phyloP scores from a whole-genome alignment of 2,113 vertebrate genomes.

The Emydocephalus ijimae region DNA sequence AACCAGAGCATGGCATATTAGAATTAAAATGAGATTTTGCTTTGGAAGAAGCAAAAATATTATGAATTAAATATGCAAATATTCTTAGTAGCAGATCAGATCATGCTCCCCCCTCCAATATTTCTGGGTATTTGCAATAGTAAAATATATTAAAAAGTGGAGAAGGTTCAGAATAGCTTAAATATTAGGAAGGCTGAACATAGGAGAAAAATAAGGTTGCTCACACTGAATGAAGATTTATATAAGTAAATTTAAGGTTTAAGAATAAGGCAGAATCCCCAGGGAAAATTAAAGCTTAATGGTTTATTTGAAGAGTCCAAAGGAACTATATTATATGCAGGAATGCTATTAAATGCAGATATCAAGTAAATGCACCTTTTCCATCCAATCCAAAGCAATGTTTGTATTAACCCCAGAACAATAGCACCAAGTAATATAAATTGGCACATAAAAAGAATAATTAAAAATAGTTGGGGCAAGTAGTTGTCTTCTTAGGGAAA shows the following conservation, averaged over 20 bases:
- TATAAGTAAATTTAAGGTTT: background rate
- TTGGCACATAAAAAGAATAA: background rate
- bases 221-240: slow-evolving; percentile 8
- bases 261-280: background rate
- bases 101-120: background rate
- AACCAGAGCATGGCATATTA: background rate
- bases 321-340: background rate
- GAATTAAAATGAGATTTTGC: slow-evolving; percentile 12
- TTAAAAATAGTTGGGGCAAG: background rate
- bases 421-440: background rate
- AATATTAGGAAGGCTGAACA: slow-evolving; percentile 5
- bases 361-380: background rate
- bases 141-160: slow-evolving; percentile 2
- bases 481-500: background rate
- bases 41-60: slow-evolving; percentile 11
- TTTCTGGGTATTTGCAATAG: background rate
- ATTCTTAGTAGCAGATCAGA: slow-evolving; percentile 1
- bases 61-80: slow-evolving; percentile 6
- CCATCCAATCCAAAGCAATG: background rate
- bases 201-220: background rate
- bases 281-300: background rate
- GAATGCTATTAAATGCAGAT: background rate
- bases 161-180: background rate
- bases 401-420: background rate
- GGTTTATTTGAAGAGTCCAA: background rate